A percentile compares a stretch with the other conserved stretches of the same genome.
Conservation (phyloP, 2,113 vertebrate species). For the Nerophis ophidion region DNA sequence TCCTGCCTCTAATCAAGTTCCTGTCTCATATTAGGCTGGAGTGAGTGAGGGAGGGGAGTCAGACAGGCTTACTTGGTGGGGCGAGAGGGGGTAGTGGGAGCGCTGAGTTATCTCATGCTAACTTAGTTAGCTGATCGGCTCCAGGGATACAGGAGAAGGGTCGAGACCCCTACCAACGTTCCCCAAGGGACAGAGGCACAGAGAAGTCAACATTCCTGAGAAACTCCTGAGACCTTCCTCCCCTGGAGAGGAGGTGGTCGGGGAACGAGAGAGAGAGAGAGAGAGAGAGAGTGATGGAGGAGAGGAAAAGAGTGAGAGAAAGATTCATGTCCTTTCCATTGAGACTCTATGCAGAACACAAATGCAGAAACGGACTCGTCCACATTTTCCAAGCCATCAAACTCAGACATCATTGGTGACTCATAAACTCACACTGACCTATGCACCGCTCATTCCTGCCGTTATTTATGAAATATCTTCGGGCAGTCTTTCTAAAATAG, state of each 20-base stretch:
- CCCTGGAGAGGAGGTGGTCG: conserved; percentile 53
- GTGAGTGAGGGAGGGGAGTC: conserved; percentile 43
- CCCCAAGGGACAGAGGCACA: conserved; percentile 63
- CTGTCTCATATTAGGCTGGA: conserved; percentile 55
- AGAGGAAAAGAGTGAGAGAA: conserved; percentile 34
- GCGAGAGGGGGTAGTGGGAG: conserved; percentile 28
- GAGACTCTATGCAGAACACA: conserved; percentile 18
- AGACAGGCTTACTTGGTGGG: conserved; percentile 33
- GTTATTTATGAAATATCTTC: conserved; percentile 65
- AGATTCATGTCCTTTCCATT: conserved; percentile 52
- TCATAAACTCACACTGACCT: conserved; percentile 51
- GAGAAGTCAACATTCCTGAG: conserved; percentile 76
- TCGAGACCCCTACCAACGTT: conserved; percentile 69
- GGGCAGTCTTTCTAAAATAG: conserved; percentile 62
- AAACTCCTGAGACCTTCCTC: conserved; percentile 67
- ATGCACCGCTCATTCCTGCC: conserved; percentile 50
- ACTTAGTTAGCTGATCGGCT: conserved; percentile 78
- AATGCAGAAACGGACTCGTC: conserved; percentile 22
- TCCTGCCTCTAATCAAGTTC: conserved; percentile 51
- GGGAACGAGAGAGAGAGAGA: conserved; percentile 41
- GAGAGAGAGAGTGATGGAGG: conserved; percentile 35
- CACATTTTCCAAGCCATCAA: conserved; percentile 27
- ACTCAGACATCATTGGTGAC: conserved; percentile 29
- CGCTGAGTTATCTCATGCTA: conserved; percentile 83
- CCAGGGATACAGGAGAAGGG: conserved; percentile 67